These are phyloP conservation scores for Gyrodactylus salaris DNA, from an alignment of 1,140 invertebrate species.

Conservation along the genomic window DNA sequence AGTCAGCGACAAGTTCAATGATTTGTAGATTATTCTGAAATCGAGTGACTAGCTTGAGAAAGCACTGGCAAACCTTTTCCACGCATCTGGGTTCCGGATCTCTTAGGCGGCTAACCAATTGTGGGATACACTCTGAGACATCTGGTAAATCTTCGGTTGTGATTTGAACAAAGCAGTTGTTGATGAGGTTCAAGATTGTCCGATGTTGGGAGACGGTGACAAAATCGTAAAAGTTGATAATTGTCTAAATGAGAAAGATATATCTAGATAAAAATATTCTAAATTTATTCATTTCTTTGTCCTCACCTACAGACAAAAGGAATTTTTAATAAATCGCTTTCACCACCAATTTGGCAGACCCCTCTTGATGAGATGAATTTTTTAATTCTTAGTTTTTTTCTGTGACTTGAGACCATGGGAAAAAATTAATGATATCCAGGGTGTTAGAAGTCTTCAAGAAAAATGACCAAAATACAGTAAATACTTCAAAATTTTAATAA, in stretches of 20 bases:
- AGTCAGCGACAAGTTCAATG: neutral
- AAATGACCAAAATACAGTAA: no score
- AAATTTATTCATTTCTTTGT: no score
- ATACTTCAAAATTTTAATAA: no score
- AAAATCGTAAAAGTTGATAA: conserved; percentile 3
- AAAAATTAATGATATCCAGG: no score
- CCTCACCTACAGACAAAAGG: no score
- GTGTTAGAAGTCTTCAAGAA: no score
- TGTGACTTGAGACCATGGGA: no score
- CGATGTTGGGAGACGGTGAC: conserved; percentile 1
- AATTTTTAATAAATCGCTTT: no score
- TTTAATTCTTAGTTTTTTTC: no score
- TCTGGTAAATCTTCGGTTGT: neutral
- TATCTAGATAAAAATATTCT: no score
- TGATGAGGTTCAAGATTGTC: conserved; percentile 1
- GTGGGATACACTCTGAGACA: neutral
- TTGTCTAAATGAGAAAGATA: neutral
- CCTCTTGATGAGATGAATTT: no score
- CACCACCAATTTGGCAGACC: no score
- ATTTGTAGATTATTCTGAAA: neutral
- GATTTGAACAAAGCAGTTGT: neutral
- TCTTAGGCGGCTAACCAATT: neutral
- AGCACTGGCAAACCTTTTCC: conserved; percentile 4
- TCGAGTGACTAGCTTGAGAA: neutral
- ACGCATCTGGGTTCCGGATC: conserved; percentile 1